Evolutionary conservation across 1,140 invertebrate genomes (phyloP).

Genomic region (Ylistrum balloti): DNA sequence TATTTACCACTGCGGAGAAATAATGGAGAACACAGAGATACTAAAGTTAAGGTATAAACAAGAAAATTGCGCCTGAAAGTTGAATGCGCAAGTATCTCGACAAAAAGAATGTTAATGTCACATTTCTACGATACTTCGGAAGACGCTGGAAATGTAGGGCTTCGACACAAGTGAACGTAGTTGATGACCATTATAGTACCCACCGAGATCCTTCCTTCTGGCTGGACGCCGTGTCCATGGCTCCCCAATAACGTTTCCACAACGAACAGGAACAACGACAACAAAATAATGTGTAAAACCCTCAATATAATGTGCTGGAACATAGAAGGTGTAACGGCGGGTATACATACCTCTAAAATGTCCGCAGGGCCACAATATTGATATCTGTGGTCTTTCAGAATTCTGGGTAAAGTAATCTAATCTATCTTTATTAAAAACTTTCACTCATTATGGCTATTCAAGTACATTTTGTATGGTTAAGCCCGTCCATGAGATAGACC

Average conservation of each 20-base stretch:
- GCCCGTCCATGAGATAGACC: no score
- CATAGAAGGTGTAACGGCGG: background rate
- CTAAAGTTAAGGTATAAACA: slow-evolving; percentile 42
- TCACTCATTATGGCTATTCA: no score
- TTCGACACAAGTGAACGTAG: background rate
- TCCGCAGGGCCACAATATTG: background rate
- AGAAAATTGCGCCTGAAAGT: background rate
- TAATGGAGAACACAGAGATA: background rate
- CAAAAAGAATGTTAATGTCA: background rate
- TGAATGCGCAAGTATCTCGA: slow-evolving; percentile 10
- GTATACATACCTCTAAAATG: background rate
- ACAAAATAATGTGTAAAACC: no score
- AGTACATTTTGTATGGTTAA: no score
- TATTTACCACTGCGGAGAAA: background rate
- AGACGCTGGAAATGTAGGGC: background rate
- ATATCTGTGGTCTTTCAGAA: background rate
- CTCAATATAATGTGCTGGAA: background rate
- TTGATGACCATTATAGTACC: background rate
- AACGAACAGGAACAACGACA: slow-evolving; percentile 27
- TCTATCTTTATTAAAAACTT: no score
- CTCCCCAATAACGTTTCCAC: slow-evolving; percentile 9
- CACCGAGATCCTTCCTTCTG: background rate
- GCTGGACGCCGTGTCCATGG: background rate
- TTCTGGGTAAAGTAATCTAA: no score
- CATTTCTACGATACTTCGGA: slow-evolving; percentile 24